phyloP scores from a whole-genome alignment of 2,797 vertebrate genomes.

The Myripristis murdjan region DNA sequence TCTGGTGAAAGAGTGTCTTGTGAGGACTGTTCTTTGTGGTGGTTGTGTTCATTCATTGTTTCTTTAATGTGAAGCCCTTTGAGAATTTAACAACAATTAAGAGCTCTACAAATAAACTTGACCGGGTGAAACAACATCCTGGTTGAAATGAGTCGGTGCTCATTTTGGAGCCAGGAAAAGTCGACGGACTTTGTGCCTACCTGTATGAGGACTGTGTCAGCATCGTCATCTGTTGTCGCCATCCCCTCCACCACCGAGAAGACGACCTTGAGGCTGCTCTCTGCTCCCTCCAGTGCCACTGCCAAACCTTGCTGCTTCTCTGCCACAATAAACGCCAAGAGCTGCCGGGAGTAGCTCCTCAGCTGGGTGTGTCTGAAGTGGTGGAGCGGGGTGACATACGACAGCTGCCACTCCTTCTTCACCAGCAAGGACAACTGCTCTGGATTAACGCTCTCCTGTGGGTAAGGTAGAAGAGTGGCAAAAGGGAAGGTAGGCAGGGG shows the following conservation, averaged over 20 bases:
- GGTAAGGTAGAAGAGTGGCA: too few species aligned
- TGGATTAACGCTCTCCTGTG: conserved; percentile 83
- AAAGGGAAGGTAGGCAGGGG: not conserved
- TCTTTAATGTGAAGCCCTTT: too few species aligned
- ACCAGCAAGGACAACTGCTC: conserved; percentile 84
- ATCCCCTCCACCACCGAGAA: conserved; percentile 87
- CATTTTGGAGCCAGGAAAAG: too few species aligned
- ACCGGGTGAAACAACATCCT: too few species aligned
- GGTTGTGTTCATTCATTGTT: too few species aligned
- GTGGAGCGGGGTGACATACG: conserved; percentile 92
- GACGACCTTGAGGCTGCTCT: conserved; percentile 82
- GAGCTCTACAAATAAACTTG: too few species aligned
- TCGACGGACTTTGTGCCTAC: conserved; percentile 65
- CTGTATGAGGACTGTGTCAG: conserved; percentile 90
- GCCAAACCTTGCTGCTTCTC: conserved; percentile 92
- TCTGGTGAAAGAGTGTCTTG: too few species aligned
- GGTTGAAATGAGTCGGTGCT: too few species aligned
- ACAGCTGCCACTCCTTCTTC: conserved; percentile 91
- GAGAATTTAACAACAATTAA: too few species aligned
- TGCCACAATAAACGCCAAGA: conserved; percentile 87
- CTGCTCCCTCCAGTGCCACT: conserved; percentile 85
- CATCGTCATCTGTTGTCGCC: conserved; percentile 82
- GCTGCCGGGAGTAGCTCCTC: conserved; percentile 87
- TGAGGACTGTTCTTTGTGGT: too few species aligned
- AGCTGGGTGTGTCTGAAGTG: conserved; percentile 87